A percentile compares a stretch with the other conserved stretches of the same genome.
These are phyloP conservation scores for Cephalopachus bancanus DNA, from an alignment of 2,797 vertebrate genomes.

Conservation along the genomic window DNA sequence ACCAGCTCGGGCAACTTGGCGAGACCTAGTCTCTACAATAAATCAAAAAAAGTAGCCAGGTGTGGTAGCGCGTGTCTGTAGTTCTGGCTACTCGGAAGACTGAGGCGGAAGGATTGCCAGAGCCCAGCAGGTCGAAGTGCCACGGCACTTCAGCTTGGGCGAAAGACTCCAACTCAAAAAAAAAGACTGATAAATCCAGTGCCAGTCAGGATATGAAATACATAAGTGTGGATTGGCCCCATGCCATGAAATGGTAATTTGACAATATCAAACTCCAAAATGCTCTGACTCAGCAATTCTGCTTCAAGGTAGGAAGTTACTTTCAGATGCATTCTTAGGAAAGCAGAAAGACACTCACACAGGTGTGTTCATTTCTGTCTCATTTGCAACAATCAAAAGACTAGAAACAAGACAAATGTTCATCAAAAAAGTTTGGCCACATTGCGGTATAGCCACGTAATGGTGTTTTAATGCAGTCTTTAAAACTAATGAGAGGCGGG, in stretches of 20 bases:
- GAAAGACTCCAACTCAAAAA: no score
- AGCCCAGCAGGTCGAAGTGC: no score
- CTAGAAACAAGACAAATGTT: not conserved
- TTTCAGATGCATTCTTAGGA: not conserved
- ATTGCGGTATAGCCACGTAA: not conserved
- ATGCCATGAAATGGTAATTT: not conserved
- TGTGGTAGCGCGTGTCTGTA: no score
- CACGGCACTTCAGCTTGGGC: no score
- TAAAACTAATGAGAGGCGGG: not conserved
- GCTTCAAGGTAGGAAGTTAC: not conserved
- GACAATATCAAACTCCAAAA: constrained; percentile 23
- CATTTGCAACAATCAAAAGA: not conserved
- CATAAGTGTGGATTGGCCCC: not conserved
- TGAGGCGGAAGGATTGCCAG: no score
- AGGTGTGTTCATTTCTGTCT: not conserved
- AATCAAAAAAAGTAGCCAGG: no score
- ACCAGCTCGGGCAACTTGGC: no score
- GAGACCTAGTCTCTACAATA: no score
- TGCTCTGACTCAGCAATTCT: not conserved
- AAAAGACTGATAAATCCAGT: constrained; percentile 11
- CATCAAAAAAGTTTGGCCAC: not conserved
- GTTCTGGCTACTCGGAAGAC: no score
- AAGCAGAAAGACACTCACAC: not conserved
- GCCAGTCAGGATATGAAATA: not conserved
- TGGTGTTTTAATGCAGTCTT: not conserved